phyloP scores from a whole-genome alignment of 2,888 invertebrate genomes.

The Lathronympha strigana region DNA sequence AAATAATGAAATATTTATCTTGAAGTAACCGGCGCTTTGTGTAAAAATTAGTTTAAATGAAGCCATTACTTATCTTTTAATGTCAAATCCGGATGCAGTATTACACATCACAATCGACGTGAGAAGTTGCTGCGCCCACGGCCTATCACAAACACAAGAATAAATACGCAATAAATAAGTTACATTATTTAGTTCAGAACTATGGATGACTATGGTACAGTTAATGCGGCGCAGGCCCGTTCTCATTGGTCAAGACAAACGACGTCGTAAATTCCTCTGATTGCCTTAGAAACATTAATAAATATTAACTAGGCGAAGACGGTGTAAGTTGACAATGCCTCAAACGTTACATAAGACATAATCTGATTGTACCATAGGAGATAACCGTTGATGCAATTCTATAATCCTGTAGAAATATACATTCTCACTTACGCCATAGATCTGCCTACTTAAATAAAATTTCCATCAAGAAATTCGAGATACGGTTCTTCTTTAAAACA shows the following conservation, averaged over 20 bases:
- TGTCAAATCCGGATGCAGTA: slow-evolving; percentile 47
- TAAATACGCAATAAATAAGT: slow-evolving; percentile 67
- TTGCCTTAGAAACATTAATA: slow-evolving; percentile 60
- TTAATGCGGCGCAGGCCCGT: slow-evolving; percentile 50
- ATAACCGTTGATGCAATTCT: slow-evolving; percentile 14
- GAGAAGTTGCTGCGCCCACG: slow-evolving; percentile 61
- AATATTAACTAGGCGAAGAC: slow-evolving; percentile 58
- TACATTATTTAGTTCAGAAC: slow-evolving; percentile 55
- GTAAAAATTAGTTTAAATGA: slow-evolving; percentile 49
- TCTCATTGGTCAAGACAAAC: slow-evolving; percentile 54
- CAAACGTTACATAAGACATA: slow-evolving; percentile 27
- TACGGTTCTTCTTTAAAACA: slow-evolving; percentile 1
- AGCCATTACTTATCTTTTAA: slow-evolving; percentile 47
- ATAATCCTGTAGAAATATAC: not conserved
- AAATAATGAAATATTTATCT: too few relatives aligned
- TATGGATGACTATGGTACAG: slow-evolving; percentile 40
- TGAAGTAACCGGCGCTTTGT: slow-evolving; percentile 40
- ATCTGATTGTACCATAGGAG: slow-evolving; percentile 33
- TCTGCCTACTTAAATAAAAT: not conserved
- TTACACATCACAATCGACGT: slow-evolving; percentile 50
- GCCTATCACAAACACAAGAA: slow-evolving; percentile 57
- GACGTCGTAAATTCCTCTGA: slow-evolving; percentile 56
- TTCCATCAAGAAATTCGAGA: slow-evolving; percentile 16
- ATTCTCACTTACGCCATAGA: not conserved
- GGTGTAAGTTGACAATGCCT: slow-evolving; percentile 48